Percentiles rank a stretch among this genome's conserved stretches.
These are phyloP conservation scores for Apoda limacodes DNA, from an alignment of 2,888 invertebrate species.

Conservation along the genomic window DNA sequence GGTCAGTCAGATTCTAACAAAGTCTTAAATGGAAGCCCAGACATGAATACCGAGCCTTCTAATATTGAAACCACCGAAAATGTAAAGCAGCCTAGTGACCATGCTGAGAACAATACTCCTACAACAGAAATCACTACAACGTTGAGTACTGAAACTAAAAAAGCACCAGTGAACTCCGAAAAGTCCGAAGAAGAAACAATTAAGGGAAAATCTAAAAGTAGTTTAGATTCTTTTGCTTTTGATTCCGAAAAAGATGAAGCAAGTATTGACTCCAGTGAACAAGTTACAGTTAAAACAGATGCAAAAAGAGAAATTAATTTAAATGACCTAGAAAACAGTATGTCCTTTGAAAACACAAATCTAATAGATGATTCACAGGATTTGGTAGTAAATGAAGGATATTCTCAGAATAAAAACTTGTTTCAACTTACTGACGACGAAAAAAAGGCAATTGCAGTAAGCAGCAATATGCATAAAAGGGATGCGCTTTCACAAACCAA, in stretches of 20 bases:
- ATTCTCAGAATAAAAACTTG: conserved; percentile 31
- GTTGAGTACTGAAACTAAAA: conserved; percentile 25
- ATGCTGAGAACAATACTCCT: conserved; percentile 27
- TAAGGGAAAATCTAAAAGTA: conserved; percentile 24
- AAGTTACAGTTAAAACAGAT: conserved; percentile 28
- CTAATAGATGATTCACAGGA: conserved; percentile 26
- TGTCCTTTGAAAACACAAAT: conserved; percentile 25
- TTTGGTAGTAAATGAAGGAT: conserved; percentile 26
- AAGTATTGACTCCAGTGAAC: conserved; percentile 8
- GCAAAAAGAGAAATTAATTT: conserved; percentile 46
- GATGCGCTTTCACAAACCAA: conserved; percentile 28
- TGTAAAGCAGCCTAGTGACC: conserved; percentile 27
- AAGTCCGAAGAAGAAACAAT: conserved; percentile 24
- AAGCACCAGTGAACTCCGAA: conserved; percentile 19
- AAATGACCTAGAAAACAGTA: conserved; percentile 24
- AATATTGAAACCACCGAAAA: conserved; percentile 28
- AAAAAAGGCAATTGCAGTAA: conserved; percentile 23
- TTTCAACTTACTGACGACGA: conserved; percentile 33
- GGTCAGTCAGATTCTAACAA: conserved; percentile 42
- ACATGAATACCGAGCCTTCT: conserved; percentile 24
- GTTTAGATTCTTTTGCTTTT: conserved; percentile 16
- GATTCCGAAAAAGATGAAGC: background rate
- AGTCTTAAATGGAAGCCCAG: conserved; percentile 32
- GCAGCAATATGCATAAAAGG: conserved; percentile 32
- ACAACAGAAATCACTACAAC: too few species aligned